Conservation (phyloP, 2,113 vertebrate genomes). For the Hippocampus abdominalis region DNA sequence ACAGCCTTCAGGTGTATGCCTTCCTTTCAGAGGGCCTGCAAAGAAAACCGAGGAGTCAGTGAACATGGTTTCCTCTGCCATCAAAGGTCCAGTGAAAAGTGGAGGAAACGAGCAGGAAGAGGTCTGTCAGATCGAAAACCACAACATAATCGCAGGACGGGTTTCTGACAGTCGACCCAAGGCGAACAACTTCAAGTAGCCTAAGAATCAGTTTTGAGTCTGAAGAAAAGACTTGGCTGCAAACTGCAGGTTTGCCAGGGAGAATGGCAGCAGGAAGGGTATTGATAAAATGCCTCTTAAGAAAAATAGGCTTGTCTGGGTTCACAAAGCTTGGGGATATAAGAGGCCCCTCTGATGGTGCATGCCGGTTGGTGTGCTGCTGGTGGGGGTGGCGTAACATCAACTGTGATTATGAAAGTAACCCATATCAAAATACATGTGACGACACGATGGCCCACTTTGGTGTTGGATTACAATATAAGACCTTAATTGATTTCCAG, state of each 20-base stretch:
- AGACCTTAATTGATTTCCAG: background rate
- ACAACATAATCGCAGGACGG: conserved; percentile 5
- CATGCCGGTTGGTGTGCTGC: too few species aligned
- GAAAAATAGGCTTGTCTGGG: background rate
- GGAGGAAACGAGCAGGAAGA: conserved; percentile 13
- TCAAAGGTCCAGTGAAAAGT: conserved; percentile 11
- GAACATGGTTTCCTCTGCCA: conserved; percentile 8
- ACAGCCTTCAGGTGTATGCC: conserved; percentile 11
- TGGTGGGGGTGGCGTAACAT: too few species aligned
- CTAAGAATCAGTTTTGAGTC: conserved; percentile 1
- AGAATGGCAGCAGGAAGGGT: background rate
- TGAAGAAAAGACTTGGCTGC: conserved; percentile 1
- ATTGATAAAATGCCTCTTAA: conserved; percentile 1
- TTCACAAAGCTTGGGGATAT: background rate
- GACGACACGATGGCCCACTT: background rate
- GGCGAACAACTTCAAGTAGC: conserved; percentile 1
- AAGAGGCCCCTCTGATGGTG: too few species aligned
- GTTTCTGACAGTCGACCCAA: conserved; percentile 9
- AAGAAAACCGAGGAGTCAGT: conserved; percentile 1
- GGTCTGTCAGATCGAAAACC: conserved; percentile 13
- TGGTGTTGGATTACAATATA: background rate
- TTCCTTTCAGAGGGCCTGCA: background rate
- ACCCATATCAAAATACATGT: background rate
- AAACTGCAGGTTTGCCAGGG: background rate
- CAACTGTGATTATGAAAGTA: too few species aligned